phyloP scores from a whole-genome alignment of 2,113 vertebrate genomes.

The Notiomystis cincta region DNA sequence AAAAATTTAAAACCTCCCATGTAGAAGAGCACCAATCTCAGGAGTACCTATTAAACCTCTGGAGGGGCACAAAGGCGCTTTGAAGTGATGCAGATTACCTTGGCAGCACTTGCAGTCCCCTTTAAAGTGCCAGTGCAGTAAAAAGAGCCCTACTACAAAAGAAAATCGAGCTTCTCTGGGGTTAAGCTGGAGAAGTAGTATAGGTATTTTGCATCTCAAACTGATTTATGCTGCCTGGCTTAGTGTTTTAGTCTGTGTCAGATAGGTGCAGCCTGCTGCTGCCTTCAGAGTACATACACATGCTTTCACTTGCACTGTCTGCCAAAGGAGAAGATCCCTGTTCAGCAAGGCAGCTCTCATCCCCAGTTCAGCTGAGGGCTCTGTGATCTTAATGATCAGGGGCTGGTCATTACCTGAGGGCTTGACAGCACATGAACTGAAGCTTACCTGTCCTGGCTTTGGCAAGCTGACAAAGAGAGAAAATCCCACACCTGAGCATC shows the following conservation, averaged over 20 bases:
- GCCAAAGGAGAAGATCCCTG: background rate
- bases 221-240: background rate
- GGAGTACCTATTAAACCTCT: background rate
- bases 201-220: background rate
- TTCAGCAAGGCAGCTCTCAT: background rate
- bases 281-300: background rate
- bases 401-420: background rate
- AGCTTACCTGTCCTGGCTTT: background rate
- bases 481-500: background rate
- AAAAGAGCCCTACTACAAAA: background rate
- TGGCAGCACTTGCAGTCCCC: background rate
- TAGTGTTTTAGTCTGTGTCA: background rate
- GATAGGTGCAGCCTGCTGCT: background rate
- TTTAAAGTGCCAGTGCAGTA: background rate
- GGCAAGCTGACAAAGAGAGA: background rate
- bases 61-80: background rate
- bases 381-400: background rate
- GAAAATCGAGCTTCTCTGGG: background rate
- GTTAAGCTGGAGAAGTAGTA: background rate
- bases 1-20: background rate
- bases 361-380: background rate
- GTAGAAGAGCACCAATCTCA: background rate
- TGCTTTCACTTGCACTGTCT: background rate
- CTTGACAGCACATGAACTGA: background rate
- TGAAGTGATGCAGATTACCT: background rate